Evolutionary conservation across 1,140 invertebrate species (phyloP).

Genomic region (Calycopis cecrops): DNA sequence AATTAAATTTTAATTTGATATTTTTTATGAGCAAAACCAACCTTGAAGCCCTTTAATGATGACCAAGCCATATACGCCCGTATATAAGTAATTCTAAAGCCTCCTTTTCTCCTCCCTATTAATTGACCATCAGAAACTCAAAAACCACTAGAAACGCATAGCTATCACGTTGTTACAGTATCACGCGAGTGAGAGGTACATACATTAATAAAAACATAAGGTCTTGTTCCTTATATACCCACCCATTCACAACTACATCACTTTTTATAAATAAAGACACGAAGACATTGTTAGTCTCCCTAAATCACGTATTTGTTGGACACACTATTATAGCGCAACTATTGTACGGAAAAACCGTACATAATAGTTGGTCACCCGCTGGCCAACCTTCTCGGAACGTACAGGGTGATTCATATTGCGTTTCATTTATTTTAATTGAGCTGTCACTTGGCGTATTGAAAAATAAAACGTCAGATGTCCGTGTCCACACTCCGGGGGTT

Average conservation of each 20-base stretch:
- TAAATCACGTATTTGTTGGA: slow-evolving; percentile 2
- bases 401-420: slow-evolving; percentile 39
- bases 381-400: slow-evolving; percentile 32
- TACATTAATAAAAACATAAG: no score
- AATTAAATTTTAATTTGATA: no score
- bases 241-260: not conserved
- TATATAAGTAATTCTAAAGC: no score
- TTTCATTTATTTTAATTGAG: slow-evolving; percentile 48
- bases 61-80: no score
- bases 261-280: slow-evolving; percentile 1
- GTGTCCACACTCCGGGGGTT: slow-evolving; percentile 32
- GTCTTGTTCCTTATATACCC: no score
- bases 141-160: no score
- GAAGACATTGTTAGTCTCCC: not conserved
- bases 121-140: no score
- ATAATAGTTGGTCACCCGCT: slow-evolving; percentile 31
- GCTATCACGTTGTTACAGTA: no score
- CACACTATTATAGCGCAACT: slow-evolving; percentile 1
- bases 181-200: no score
- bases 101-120: no score
- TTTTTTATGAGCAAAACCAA: no score
- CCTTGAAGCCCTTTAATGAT: no score
- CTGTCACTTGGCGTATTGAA: slow-evolving; percentile 37
- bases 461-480: slow-evolving; percentile 34
- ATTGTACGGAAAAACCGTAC: slow-evolving; percentile 19